Percentiles rank a stretch among this genome's conserved stretches.
Conservation (phyloP, 2,797 vertebrate species). For the Enteromius viviparus region DNA sequence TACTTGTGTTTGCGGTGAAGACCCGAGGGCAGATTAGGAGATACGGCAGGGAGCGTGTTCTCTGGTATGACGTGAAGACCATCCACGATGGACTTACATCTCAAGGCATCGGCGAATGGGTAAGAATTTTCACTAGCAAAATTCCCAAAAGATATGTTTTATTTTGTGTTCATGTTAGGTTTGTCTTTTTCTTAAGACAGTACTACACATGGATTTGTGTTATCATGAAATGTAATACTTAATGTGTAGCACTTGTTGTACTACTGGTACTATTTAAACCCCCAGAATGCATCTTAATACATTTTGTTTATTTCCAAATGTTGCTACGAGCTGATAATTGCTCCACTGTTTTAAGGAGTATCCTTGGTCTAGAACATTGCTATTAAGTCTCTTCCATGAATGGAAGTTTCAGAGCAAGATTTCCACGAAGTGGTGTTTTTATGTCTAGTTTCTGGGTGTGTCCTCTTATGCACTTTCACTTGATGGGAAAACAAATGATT, state of each 20-base stretch:
- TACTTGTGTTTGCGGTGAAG: slow-evolving; percentile 87
- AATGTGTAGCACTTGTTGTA: neutral
- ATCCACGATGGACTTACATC: slow-evolving; percentile 64
- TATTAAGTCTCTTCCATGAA: slow-evolving; percentile 15
- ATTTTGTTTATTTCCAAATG: neutral
- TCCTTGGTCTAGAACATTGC: neutral
- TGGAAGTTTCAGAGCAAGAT: neutral
- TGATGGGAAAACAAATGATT: neutral
- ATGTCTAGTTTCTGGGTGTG: slow-evolving; percentile 76
- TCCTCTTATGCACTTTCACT: slow-evolving; percentile 35
- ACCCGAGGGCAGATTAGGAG: slow-evolving; percentile 80
- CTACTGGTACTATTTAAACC: neutral
- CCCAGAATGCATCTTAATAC: neutral
- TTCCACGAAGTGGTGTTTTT: slow-evolving; percentile 56
- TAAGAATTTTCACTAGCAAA: slow-evolving; percentile 68
- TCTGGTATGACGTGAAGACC: slow-evolving; percentile 86
- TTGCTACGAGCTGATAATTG: neutral
- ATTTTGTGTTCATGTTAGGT: neutral
- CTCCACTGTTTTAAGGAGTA: neutral
- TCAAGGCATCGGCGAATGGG: slow-evolving; percentile 88
- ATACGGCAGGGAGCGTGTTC: slow-evolving; percentile 79
- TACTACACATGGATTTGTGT: neutral
- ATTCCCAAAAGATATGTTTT: neutral
- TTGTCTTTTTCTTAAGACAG: neutral
- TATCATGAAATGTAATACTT: neutral